Evolutionary conservation across 2,797 vertebrate species (phyloP).

Genomic region (Spizella passerina): DNA sequence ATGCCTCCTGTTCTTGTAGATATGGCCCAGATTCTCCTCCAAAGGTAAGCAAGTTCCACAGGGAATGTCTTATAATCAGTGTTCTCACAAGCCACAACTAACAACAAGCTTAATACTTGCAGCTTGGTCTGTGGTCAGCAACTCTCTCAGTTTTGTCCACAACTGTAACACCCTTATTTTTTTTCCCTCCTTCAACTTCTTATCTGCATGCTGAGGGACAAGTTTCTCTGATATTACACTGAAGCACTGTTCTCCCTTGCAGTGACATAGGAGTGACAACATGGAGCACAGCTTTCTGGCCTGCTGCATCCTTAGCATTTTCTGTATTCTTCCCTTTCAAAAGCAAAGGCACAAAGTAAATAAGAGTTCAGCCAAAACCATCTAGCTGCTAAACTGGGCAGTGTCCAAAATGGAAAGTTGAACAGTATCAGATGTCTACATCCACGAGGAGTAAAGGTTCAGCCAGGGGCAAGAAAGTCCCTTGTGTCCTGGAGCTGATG

Average conservation of each 20-base stretch:
- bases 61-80: not conserved
- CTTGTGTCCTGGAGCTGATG: not conserved
- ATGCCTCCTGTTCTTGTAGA: not conserved
- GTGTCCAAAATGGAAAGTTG: slow-evolving; percentile 24
- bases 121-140: not conserved
- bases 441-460: not conserved
- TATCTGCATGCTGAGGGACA: not conserved
- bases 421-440: slow-evolving; percentile 26
- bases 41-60: not conserved
- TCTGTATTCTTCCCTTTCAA: not conserved
- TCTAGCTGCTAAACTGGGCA: not conserved
- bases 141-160: not conserved
- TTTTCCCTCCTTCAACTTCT: not conserved
- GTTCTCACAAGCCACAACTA: not conserved
- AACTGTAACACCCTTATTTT: not conserved
- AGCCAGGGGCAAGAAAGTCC: slow-evolving; percentile 53
- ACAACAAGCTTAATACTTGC: not conserved
- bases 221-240: not conserved
- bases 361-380: not conserved
- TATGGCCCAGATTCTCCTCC: not conserved
- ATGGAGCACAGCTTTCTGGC: not conserved
- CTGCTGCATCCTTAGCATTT: not conserved
- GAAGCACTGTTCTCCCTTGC: not conserved
- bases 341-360: not conserved
- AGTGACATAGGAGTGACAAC: not conserved